A percentile compares a stretch with the other conserved stretches of the same genome.
These are phyloP conservation scores for Tiaroga cobitis DNA, from an alignment of 2,797 vertebrate genomes.

Conservation along the genomic window DNA sequence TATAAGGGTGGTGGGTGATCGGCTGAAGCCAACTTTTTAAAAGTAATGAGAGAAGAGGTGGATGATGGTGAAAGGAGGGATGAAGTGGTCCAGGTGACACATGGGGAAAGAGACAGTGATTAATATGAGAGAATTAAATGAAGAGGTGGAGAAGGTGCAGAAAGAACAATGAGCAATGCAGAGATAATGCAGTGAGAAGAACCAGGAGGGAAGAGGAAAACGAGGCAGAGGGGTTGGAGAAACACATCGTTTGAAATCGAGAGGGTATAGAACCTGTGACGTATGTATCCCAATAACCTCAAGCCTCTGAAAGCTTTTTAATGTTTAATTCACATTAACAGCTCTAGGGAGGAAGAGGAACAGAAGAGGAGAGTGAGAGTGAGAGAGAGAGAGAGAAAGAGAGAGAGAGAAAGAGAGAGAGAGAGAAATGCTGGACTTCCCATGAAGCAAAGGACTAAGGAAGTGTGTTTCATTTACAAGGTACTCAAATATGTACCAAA, in stretches of 20 bases:
- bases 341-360: slow-evolving; percentile 49
- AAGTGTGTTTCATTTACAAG: slow-evolving; percentile 32
- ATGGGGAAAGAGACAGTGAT: slow-evolving; percentile 11
- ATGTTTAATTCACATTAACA: slow-evolving; percentile 73
- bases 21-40: slow-evolving; percentile 69
- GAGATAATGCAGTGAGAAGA: slow-evolving; percentile 62
- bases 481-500: not conserved
- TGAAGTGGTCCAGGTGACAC: slow-evolving; percentile 16
- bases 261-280: slow-evolving; percentile 63
- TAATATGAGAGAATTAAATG: slow-evolving; percentile 36
- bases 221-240: slow-evolving; percentile 45
- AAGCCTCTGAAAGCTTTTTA: slow-evolving; percentile 63
- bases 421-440: slow-evolving; percentile 49
- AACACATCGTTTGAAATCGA: slow-evolving; percentile 37
- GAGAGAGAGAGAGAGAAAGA: not conserved
- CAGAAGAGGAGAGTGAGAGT: slow-evolving; percentile 25
- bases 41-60: slow-evolving; percentile 50
- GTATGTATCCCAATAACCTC: slow-evolving; percentile 63
- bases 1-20: slow-evolving; percentile 40
- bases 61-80: slow-evolving; percentile 22
- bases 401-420: slow-evolving; percentile 37
- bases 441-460: slow-evolving; percentile 2
- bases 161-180: slow-evolving; percentile 66
- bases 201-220: slow-evolving; percentile 47
- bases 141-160: slow-evolving; percentile 63